Evolutionary conservation across 2,797 vertebrate genomes (phyloP).

Genomic region (Siniperca undulata): DNA sequence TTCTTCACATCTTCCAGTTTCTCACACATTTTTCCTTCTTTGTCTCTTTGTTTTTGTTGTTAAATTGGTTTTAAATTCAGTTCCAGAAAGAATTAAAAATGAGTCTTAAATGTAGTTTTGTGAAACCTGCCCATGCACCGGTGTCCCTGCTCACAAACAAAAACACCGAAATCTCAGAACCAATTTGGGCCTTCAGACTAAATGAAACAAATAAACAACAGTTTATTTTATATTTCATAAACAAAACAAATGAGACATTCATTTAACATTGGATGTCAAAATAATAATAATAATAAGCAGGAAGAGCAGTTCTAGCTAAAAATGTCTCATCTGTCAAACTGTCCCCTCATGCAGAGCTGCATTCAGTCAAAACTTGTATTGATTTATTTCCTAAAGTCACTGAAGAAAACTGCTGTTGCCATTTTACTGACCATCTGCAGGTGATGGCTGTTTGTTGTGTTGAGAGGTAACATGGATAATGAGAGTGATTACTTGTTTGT

Average conservation of each 20-base stretch:
- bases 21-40: background rate
- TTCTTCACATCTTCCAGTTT: background rate
- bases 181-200: background rate
- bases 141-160: background rate
- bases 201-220: too few relatives aligned
- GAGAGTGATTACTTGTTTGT: slow-evolving; percentile 1
- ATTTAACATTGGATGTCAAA: background rate
- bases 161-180: background rate
- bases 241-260: background rate
- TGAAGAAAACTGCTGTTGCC: background rate
- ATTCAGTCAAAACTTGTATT: background rate
- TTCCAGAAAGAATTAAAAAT: background rate
- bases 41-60: background rate
- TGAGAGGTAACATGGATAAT: background rate
- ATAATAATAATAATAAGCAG: too few relatives aligned
- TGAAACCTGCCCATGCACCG: background rate
- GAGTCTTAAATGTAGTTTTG: background rate
- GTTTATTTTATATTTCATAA: too few relatives aligned
- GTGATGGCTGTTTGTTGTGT: background rate
- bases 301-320: background rate
- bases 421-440: background rate
- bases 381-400: background rate
- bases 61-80: background rate
- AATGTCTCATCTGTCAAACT: background rate
- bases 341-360: background rate